Percentiles rank a stretch among this genome's conserved stretches.
These are phyloP conservation scores for Scrobipalpa costella DNA, from an alignment of 2,888 invertebrate genomes.

Conservation along the genomic window DNA sequence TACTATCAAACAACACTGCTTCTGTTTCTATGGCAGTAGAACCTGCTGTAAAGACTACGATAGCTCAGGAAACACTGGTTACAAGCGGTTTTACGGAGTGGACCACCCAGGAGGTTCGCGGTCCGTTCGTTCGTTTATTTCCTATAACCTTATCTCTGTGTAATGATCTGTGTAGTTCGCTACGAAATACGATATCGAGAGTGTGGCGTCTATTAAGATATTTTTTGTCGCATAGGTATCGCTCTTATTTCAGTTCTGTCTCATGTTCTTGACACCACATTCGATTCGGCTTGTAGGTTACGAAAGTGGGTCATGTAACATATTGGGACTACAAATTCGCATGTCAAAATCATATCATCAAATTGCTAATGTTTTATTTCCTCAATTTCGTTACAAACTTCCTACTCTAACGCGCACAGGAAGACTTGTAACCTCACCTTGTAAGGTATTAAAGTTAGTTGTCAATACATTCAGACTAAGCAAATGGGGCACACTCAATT, in stretches of 20 bases:
- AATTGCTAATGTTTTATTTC: slow-evolving; percentile 16
- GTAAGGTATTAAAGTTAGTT: slow-evolving; percentile 30
- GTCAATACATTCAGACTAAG: slow-evolving; percentile 32
- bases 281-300: background rate
- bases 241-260: background rate
- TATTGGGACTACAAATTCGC: background rate
- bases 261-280: background rate
- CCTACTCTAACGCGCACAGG: slow-evolving; percentile 26
- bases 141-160: slow-evolving; percentile 66
- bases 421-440: slow-evolving; percentile 37
- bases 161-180: slow-evolving; percentile 60
- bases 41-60: slow-evolving; percentile 15
- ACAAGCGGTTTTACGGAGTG: slow-evolving; percentile 49
- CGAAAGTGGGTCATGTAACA: background rate
- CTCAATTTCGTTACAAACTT: slow-evolving; percentile 17
- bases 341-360: background rate
- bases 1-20: slow-evolving; percentile 29
- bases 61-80: slow-evolving; percentile 53
- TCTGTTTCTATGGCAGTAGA: slow-evolving; percentile 29
- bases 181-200: slow-evolving; percentile 44
- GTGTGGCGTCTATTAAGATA: slow-evolving; percentile 35
- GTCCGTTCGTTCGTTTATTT: slow-evolving; percentile 60
- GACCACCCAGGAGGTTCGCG: slow-evolving; percentile 69
- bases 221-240: background rate
- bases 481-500: slow-evolving; percentile 36